phyloP scores from a whole-genome alignment of 2,888 invertebrate genomes.

The Caenorhabditis panamensis region DNA sequence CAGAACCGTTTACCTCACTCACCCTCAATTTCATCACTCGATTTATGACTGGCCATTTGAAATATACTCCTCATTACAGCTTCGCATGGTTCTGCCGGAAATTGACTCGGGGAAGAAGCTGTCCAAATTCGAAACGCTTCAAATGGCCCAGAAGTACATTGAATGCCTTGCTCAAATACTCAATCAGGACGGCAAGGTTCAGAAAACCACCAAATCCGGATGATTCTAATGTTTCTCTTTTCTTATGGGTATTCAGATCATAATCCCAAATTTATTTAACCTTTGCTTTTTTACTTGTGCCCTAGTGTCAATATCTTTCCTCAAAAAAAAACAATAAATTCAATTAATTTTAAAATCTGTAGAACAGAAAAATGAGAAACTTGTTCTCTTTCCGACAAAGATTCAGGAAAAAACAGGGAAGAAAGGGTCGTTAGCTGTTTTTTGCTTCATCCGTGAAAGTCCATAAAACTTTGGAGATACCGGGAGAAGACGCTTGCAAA shows the following conservation, averaged over 20 bases:
- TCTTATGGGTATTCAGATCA: conserved; percentile 33
- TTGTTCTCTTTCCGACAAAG: neutral
- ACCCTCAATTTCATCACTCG: conserved; percentile 40
- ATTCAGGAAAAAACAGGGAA: neutral
- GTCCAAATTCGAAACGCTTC: conserved; percentile 81
- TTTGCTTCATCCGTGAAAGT: conserved; percentile 45
- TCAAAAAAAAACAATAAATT: neutral
- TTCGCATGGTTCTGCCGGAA: conserved; percentile 80
- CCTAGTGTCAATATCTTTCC: neutral
- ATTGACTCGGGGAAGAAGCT: conserved; percentile 79
- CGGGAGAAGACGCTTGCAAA: conserved; percentile 5
- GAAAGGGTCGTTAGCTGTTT: conserved; percentile 48
- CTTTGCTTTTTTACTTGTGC: neutral
- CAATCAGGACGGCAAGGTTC: too few relatives aligned
- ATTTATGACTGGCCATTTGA: conserved; percentile 48
- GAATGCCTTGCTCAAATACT: conserved; percentile 69
- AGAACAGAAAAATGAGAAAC: conserved; percentile 10
- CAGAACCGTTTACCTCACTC: conserved; percentile 55
- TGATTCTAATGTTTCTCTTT: conserved; percentile 2
- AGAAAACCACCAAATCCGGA: conserved; percentile 19
- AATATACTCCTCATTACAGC: conserved; percentile 65
- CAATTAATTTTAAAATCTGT: neutral
- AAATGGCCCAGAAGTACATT: conserved; percentile 81
- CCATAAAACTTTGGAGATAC: conserved; percentile 52
- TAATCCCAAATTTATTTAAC: conserved; percentile 3